Evolutionary conservation across 1,140 invertebrate genomes (phyloP).

Genomic region (Aphaenogaster floridana): DNA sequence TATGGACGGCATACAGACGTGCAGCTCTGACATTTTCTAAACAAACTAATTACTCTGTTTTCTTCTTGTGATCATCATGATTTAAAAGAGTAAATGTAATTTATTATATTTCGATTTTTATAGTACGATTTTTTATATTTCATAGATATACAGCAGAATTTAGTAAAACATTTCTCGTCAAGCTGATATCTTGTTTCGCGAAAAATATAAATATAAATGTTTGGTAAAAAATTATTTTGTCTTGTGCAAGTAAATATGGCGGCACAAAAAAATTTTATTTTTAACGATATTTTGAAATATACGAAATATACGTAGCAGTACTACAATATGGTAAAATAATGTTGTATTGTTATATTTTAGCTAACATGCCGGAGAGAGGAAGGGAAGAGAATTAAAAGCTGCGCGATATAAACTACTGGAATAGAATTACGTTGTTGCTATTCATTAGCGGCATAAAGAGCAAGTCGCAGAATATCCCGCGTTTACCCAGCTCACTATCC

Average conservation of each 20-base stretch:
- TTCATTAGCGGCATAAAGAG: constrained; percentile 56
- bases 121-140: background rate
- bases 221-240: constrained; percentile 9
- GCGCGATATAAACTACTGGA: constrained; percentile 15
- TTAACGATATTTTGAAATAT: background rate
- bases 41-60: background rate
- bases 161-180: background rate
- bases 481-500: constrained; percentile 50
- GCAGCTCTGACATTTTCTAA: constrained; percentile 30
- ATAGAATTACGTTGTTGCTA: constrained; percentile 55
- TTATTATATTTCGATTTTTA: no score
- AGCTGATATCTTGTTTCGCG: background rate
- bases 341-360: constrained; percentile 11
- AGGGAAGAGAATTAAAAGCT: constrained; percentile 12
- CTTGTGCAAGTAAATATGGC: background rate
- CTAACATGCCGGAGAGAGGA: background rate
- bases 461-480: constrained; percentile 42
- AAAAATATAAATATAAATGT: background rate
- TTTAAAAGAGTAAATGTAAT: background rate
- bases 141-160: background rate
- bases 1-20: constrained; percentile 34
- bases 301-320: background rate
- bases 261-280: constrained; percentile 11
- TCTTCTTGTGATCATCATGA: background rate
- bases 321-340: constrained; percentile 6